A percentile compares a stretch with the other conserved stretches of the same genome.
Evolutionary conservation across 2,797 vertebrate genomes (phyloP).

Genomic region (Cheirogaleus major): DNA sequence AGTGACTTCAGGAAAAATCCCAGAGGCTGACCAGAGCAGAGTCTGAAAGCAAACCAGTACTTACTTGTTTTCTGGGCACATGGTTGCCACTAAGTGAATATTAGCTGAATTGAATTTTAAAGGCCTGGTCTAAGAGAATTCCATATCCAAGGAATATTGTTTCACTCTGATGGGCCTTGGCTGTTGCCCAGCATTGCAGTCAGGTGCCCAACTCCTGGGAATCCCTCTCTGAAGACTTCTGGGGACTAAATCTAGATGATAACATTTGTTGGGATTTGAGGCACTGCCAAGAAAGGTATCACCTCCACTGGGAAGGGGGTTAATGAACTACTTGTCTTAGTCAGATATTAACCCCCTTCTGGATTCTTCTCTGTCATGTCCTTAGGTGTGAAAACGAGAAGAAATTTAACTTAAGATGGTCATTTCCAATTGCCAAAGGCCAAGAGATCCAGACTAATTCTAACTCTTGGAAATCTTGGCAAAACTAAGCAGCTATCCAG

Average conservation of each 20-base stretch:
- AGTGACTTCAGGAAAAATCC: constrained; percentile 19
- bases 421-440: constrained; percentile 36
- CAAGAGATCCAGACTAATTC: not conserved
- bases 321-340: constrained; percentile 8
- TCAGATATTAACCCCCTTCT: not conserved
- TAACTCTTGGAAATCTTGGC: constrained; percentile 22
- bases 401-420: constrained; percentile 29
- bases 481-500: constrained; percentile 33
- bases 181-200: not conserved
- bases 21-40: not conserved
- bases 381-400: constrained; percentile 27
- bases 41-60: not conserved
- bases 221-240: constrained; percentile 18
- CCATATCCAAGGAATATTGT: not conserved
- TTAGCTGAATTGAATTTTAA: constrained; percentile 31
- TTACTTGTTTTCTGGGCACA: not conserved
- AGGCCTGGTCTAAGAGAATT: constrained; percentile 40
- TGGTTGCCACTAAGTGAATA: not conserved
- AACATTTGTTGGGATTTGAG: not conserved
- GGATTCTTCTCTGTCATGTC: not conserved
- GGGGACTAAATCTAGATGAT: not conserved
- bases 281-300: not conserved
- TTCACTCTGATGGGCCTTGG: not conserved
- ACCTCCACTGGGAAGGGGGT: not conserved
- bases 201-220: not conserved